Percentiles rank a stretch among this genome's conserved stretches.
phyloP scores from a whole-genome alignment of 2,113 vertebrate species.

The Mobula hypostoma region DNA sequence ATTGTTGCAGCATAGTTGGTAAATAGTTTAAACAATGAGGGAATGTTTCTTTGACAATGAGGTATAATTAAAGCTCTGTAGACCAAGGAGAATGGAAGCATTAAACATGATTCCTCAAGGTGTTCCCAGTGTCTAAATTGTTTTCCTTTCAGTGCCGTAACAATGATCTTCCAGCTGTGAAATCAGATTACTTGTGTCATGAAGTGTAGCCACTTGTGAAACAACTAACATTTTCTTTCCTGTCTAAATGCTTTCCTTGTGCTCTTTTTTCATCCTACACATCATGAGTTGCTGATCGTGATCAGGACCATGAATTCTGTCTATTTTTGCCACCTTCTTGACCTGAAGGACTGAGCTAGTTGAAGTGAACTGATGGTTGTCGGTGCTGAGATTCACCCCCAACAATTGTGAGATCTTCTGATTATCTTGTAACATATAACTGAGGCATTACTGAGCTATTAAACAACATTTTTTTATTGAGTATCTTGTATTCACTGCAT shows the following conservation, averaged over 20 bases:
- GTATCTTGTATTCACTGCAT: not conserved
- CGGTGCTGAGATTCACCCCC: not conserved
- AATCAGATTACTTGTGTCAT: not conserved
- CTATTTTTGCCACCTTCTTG: not conserved
- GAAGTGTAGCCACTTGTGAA: not conserved
- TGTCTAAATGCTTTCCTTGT: not conserved
- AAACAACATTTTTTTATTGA: not conserved
- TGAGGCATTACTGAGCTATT: not conserved
- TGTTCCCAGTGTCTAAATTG: not conserved
- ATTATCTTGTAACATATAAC: not conserved
- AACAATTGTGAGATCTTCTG: not conserved
- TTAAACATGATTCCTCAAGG: not conserved
- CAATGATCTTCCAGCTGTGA: not conserved
- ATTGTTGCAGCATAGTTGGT: not conserved
- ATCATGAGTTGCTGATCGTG: not conserved
- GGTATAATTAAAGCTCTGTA: no score
- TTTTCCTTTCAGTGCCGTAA: not conserved
- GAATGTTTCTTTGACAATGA: not conserved
- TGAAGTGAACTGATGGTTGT: not conserved
- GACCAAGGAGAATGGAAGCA: not conserved
- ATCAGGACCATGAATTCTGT: not conserved
- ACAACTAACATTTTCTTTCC: not conserved
- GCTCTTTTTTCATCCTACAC: not conserved
- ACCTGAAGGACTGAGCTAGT: not conserved
- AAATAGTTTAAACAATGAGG: not conserved